Conservation (phyloP, 2,888 invertebrate species). For the Sipha maydis region DNA sequence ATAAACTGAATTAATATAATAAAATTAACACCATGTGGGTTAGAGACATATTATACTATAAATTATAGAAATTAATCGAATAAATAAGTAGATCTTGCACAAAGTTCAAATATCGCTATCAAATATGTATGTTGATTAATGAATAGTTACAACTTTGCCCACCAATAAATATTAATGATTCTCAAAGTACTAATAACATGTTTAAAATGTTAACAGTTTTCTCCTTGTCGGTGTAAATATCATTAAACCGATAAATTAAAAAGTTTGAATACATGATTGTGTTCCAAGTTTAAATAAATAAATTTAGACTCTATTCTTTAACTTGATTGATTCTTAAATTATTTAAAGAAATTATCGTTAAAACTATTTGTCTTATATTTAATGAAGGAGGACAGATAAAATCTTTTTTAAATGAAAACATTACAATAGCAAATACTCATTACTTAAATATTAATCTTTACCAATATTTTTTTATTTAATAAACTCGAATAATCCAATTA, state of each 20-base stretch:
- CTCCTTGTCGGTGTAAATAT: background rate
- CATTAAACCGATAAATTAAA: background rate
- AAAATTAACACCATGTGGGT: background rate
- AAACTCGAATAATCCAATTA: background rate
- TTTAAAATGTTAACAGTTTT: background rate
- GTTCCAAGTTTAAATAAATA: background rate
- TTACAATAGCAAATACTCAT: too few species aligned
- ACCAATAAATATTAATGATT: too few species aligned
- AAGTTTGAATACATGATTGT: background rate
- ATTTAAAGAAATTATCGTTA: background rate
- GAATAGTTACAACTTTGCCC: background rate
- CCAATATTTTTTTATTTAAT: background rate
- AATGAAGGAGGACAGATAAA: too few species aligned
- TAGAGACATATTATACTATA: too few species aligned
- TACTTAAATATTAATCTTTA: background rate
- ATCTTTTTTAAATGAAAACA: too few species aligned
- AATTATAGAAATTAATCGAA: slow-evolving; percentile 37
- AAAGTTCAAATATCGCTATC: background rate
- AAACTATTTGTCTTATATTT: background rate
- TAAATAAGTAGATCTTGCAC: background rate
- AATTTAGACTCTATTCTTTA: background rate
- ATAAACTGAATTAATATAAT: background rate
- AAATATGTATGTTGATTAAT: slow-evolving; percentile 16
- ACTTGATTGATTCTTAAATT: background rate
- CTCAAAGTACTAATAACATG: too few species aligned